phyloP scores from a whole-genome alignment of 2,888 invertebrate genomes.

The Odontomyia ornata region DNA sequence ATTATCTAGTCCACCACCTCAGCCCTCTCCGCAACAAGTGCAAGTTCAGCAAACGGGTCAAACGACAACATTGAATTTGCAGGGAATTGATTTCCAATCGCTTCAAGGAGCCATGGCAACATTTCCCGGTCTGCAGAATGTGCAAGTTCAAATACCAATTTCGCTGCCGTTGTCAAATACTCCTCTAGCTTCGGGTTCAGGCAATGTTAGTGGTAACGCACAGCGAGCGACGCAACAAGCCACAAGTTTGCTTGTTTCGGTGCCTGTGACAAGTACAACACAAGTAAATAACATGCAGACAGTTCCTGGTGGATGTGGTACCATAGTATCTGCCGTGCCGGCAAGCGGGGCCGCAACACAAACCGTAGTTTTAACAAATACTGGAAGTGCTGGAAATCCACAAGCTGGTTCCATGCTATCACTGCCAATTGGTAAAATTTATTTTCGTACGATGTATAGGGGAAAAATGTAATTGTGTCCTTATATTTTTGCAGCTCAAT shows the following conservation, averaged over 20 bases:
- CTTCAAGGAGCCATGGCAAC: slow-evolving; percentile 68
- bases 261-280: slow-evolving; percentile 66
- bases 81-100: slow-evolving; percentile 78
- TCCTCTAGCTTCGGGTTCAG: slow-evolving; percentile 62
- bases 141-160: slow-evolving; percentile 84
- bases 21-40: slow-evolving; percentile 60
- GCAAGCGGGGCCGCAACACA: slow-evolving; percentile 60
- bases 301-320: slow-evolving; percentile 63
- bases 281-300: slow-evolving; percentile 58
- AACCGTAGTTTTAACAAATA: slow-evolving; percentile 63
- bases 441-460: no score
- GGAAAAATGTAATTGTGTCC: slow-evolving; percentile 47
- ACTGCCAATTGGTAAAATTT: slow-evolving; percentile 69
- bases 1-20: slow-evolving; percentile 69
- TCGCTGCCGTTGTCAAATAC: slow-evolving; percentile 79
- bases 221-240: slow-evolving; percentile 56
- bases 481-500: slow-evolving; percentile 62
- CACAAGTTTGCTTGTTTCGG: slow-evolving; percentile 73
- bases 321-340: slow-evolving; percentile 66
- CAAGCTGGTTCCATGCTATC: slow-evolving; percentile 68
- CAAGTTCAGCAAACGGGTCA: slow-evolving; percentile 57
- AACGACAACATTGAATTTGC: slow-evolving; percentile 68
- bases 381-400: slow-evolving; percentile 49
- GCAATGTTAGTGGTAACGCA: slow-evolving; percentile 49
- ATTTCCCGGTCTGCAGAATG: slow-evolving; percentile 78